Evolutionary conservation across 1,140 invertebrate genomes (phyloP).

Genomic region (Grapholita molesta): DNA sequence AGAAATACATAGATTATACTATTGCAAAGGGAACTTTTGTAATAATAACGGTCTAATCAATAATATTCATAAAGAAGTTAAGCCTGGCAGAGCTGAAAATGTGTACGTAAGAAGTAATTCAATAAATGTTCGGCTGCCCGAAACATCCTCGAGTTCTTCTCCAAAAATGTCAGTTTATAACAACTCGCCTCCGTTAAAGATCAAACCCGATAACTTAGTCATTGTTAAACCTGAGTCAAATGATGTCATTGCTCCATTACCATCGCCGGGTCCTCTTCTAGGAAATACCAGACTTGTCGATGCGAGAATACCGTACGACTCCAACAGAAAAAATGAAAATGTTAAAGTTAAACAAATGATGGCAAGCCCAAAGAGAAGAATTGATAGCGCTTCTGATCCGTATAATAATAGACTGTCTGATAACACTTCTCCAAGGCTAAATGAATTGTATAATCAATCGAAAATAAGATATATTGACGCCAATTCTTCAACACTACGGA

Average conservation of each 20-base stretch:
- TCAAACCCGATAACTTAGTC: conserved; percentile 78
- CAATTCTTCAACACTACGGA: conserved; percentile 73
- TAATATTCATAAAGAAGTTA: conserved; percentile 53
- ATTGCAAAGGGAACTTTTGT: conserved; percentile 80
- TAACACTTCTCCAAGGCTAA: conserved; percentile 55
- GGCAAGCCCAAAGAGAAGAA: conserved; percentile 64
- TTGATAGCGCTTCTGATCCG: conserved; percentile 63
- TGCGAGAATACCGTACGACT: conserved; percentile 54
- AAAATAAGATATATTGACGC: conserved; percentile 78
- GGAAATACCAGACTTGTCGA: conserved; percentile 89
- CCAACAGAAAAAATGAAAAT: conserved; percentile 52
- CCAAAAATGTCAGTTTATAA: conserved; percentile 59
- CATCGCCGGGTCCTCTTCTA: conserved; percentile 87
- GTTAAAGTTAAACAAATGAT: conserved; percentile 51
- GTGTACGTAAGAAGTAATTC: conserved; percentile 76
- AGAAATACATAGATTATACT: conserved; percentile 83
- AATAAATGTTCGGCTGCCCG: conserved; percentile 77
- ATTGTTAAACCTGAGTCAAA: conserved; percentile 77
- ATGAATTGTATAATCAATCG: conserved; percentile 67
- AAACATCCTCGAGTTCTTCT: conserved; percentile 51
- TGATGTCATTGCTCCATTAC: conserved; percentile 79
- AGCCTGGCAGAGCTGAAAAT: conserved; percentile 56
- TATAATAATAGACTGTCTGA: conserved; percentile 69
- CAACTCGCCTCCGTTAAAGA: conserved; percentile 61
- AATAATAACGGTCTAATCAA: conserved; percentile 35